Evolutionary conservation across 2,113 vertebrate genomes (phyloP), one percentile per base, ranked within the genome.

Genomic region (Cynopterus brachyotis): DNA sequence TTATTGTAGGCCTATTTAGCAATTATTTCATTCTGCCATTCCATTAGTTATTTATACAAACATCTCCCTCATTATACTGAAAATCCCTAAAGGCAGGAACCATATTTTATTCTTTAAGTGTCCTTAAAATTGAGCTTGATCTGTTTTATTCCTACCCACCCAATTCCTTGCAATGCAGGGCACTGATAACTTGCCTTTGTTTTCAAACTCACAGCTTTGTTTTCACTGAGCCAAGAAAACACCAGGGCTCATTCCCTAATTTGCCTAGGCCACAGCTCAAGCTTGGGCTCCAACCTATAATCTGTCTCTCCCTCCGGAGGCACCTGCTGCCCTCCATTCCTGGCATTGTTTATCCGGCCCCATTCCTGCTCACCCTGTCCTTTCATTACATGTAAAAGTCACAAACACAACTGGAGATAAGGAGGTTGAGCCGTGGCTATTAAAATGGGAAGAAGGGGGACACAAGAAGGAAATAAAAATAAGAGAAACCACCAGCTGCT

Each of bases 401-500:
- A 89, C 32, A 90, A 81, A 64, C 50, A 90, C 73, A 87, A 40
- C 0, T 83, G 55, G 60, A 91, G n/a, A 69, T 40, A 37, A 70
- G 53, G 35, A 35, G 45, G 10, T 37, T 80, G 37, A 85, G 72
- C 73, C 22, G 45, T 28, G 17, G 59, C 57, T 85, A 87, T 83
- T 91, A 13, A 67, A 83, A 87, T 5, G 87, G n/a, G 32, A 82
- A 84, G 78, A 17, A 59, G 11, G n/a, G 73, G 62, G 9, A 70
- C 3, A 69, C 76, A 93, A 24, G 62, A 83, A 95, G 24, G 40
- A 81, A 92, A 84, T 55, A 55, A 64, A 90, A 93, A 50, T 55
- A 89, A 88, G 64, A 95, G 69, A 84, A 94, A 72, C 30, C 47
- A 81, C n/a, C 40, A 93, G 55, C 55, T 76, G 76, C 32, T 92